Percentiles rank a stretch among this genome's conserved stretches.
phyloP scores from a whole-genome alignment of 1,140 invertebrate genomes.

The Anadara kagoshimensis region DNA sequence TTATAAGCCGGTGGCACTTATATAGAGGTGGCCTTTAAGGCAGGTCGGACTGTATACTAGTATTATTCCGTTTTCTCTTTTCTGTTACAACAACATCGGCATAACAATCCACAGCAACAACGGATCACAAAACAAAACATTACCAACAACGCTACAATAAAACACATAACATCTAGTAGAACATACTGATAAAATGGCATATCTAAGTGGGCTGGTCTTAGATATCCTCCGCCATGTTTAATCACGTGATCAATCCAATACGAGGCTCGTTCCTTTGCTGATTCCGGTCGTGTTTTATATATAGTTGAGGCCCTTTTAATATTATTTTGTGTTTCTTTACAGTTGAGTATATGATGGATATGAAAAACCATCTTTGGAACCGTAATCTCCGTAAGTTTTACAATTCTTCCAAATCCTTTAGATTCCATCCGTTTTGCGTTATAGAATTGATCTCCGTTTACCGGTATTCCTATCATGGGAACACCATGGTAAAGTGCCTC shows the following conservation, averaged over 20 bases:
- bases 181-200: conserved; percentile 38
- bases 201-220: conserved; percentile 7
- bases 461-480: conserved; percentile 76
- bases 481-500: conserved; percentile 57
- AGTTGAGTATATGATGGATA: conserved; percentile 45
- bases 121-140: too few species aligned
- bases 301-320: conserved; percentile 47
- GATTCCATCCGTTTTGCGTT: conserved; percentile 71
- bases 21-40: too few species aligned
- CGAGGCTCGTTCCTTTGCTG: conserved; percentile 38
- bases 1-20: too few species aligned
- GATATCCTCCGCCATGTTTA: conserved; percentile 20
- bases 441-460: conserved; percentile 70
- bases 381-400: conserved; percentile 59
- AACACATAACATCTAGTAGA: conserved; percentile 30
- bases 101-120: too few species aligned
- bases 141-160: too few species aligned
- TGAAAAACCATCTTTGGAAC: conserved; percentile 50
- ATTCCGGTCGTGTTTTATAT: conserved; percentile 26
- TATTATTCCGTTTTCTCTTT: too few species aligned
- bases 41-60: too few species aligned
- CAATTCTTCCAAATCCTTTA: conserved; percentile 65
- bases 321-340: conserved; percentile 31
- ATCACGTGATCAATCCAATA: conserved; percentile 46
- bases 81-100: too few species aligned